Evolutionary conservation across 1,140 invertebrate species (phyloP).

Genomic region (Samia ricini): DNA sequence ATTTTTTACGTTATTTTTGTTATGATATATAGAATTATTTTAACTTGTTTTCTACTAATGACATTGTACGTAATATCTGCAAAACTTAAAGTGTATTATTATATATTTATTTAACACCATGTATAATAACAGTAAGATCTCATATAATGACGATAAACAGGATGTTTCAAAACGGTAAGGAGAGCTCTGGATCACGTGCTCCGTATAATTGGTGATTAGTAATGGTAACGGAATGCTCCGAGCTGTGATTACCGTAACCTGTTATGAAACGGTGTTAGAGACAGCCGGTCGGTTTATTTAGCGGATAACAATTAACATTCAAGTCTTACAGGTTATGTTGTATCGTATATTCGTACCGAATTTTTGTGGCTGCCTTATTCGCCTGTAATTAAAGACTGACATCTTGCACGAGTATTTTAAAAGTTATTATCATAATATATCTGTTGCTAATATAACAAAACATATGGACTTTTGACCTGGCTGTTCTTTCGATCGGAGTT

Average conservation of each 20-base stretch:
- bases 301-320: slow-evolving; percentile 23
- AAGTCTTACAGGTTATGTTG: slow-evolving; percentile 16
- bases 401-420: too few relatives aligned
- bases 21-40: too few relatives aligned
- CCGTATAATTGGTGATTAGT: slow-evolving; percentile 3
- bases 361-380: not conserved
- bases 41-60: too few relatives aligned
- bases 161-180: slow-evolving; percentile 5
- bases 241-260: not conserved
- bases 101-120: too few relatives aligned
- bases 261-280: slow-evolving; percentile 24
- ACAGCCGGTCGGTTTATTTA: slow-evolving; percentile 13
- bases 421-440: too few relatives aligned
- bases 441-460: too few relatives aligned
- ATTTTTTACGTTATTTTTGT: too few relatives aligned
- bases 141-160: not conserved
- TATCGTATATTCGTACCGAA: slow-evolving; percentile 2
- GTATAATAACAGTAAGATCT: too few relatives aligned
- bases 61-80: too few relatives aligned
- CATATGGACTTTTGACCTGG: too few relatives aligned
- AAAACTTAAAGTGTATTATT: too few relatives aligned
- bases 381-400: not conserved
- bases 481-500: too few relatives aligned
- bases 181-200: slow-evolving; percentile 1
- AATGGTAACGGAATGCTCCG: not conserved